Evolutionary conservation across 2,888 invertebrate genomes (phyloP), one percentile per base, ranked within the genome.

Genomic region (Hirtodrosophila histrioides): DNA sequence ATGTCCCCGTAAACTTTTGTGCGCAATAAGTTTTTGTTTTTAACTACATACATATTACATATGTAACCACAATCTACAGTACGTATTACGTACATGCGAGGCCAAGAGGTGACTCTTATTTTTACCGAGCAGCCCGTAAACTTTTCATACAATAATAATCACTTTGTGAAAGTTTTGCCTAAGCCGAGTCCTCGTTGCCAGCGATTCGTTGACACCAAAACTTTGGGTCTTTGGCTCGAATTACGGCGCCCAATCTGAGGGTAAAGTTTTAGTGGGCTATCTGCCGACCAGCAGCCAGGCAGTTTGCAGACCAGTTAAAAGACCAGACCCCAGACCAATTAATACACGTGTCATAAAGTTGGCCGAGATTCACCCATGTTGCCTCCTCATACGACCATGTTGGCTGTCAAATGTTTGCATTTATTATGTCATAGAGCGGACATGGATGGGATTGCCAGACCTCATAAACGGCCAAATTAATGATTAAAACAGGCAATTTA

Each of bases 121-220:
- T 60, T 62, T 66, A 62, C 58, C 44, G 67, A 55, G 58, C 81
- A 63, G 51, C 65, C 73, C 58, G 69, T 64, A 70, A 83, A 83
- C 69, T 83, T 83, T 87, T 65, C 82, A 73, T 87, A 87, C 82
- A 83, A 83, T 87, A 83, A 83, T 83, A 83, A 83, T 83, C 82
- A 83, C 82, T 83, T 83, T 85, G 85, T 78, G 35, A 85, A 83
- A 87, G 82, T 82, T 82, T 69, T 69, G 60, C 60, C 55, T 81
- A 83, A 87, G 76, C 87, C 82, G 75, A 87, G 76, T 86, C 82
- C 72, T 78, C 82, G 78, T 78, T 78, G 87, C 82, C 70, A 85
- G 76, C 82, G 66, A 85, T 85, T 65, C 79, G 68, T 84, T 75
- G 87, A 87, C 85, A 78, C 78, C 58, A 35, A 78, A 78, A 76